Evolutionary conservation across 2,888 invertebrate species (phyloP).

Genomic region (Lamproptera curius): DNA sequence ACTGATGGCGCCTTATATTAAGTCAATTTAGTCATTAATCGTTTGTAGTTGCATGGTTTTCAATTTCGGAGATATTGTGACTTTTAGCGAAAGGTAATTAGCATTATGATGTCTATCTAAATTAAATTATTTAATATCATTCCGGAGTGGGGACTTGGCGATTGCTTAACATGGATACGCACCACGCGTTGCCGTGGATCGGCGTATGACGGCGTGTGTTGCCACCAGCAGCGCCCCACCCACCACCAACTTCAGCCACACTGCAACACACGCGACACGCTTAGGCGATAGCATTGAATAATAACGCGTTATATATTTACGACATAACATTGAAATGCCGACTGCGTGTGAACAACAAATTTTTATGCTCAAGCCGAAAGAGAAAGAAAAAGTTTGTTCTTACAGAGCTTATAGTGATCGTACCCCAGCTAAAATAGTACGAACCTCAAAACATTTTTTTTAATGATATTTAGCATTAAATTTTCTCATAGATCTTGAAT

Average conservation of each 20-base stretch:
- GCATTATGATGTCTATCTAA: constrained; percentile 16
- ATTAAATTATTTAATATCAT: constrained; percentile 12
- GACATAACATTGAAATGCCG: too few species aligned
- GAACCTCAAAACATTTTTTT: too few species aligned
- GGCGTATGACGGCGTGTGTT: constrained; percentile 91
- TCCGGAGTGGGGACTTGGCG: not conserved
- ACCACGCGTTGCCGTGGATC: constrained; percentile 81
- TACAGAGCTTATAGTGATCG: too few species aligned
- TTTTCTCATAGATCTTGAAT: too few species aligned
- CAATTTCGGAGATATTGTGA: not conserved
- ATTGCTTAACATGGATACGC: constrained; percentile 60
- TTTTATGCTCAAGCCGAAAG: too few species aligned
- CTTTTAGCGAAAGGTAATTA: constrained; percentile 1
- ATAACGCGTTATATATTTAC: too few species aligned
- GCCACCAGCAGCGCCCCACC: constrained; percentile 91
- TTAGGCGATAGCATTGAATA: constrained; percentile 27
- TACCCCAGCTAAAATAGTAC: too few species aligned
- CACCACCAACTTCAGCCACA: constrained; percentile 91
- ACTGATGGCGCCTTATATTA: not conserved
- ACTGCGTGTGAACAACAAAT: too few species aligned
- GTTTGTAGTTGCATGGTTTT: constrained; percentile 7
- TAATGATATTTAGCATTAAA: too few species aligned
- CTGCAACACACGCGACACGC: constrained; percentile 82
- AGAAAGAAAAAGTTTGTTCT: too few species aligned
- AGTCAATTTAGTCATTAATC: not conserved